A percentile compares a stretch with the other conserved stretches of the same genome.
Conservation (phyloP, 2,113 vertebrate genomes). For the Aptenodytes patagonicus region DNA sequence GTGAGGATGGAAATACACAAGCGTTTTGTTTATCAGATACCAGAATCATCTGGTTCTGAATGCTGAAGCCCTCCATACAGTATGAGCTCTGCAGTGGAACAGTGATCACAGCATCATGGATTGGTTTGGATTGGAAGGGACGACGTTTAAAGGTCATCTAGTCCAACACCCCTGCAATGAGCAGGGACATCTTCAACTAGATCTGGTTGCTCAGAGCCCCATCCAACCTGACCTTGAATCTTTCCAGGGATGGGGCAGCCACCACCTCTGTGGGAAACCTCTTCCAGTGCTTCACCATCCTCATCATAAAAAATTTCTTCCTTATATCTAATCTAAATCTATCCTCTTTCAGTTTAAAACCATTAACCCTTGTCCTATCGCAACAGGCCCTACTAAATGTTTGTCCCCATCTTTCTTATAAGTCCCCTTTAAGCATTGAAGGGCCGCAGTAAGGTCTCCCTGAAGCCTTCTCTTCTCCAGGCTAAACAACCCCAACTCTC, state of each 20-base stretch:
- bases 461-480: background rate
- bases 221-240: background rate
- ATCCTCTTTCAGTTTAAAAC: background rate
- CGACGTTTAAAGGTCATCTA: background rate
- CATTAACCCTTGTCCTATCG: background rate
- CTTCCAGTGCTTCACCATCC: background rate
- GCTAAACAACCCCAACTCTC: background rate
- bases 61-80: background rate
- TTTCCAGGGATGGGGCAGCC: background rate
- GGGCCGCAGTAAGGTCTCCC: background rate
- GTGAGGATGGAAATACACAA: background rate
- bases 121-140: background rate
- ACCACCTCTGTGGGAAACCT: rapidly evolving
- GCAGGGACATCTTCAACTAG: background rate
- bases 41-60: background rate
- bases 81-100: background rate
- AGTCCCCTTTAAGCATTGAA: background rate
- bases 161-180: rapidly evolving
- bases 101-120: background rate
- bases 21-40: background rate
- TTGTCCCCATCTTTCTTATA: background rate
- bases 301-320: background rate
- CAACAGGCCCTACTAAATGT: background rate
- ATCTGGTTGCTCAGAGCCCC: background rate
- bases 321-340: background rate